A percentile compares a stretch with the other conserved stretches of the same genome.
Evolutionary conservation across 2,113 vertebrate species (phyloP).

Genomic region (Panthera tigris): DNA sequence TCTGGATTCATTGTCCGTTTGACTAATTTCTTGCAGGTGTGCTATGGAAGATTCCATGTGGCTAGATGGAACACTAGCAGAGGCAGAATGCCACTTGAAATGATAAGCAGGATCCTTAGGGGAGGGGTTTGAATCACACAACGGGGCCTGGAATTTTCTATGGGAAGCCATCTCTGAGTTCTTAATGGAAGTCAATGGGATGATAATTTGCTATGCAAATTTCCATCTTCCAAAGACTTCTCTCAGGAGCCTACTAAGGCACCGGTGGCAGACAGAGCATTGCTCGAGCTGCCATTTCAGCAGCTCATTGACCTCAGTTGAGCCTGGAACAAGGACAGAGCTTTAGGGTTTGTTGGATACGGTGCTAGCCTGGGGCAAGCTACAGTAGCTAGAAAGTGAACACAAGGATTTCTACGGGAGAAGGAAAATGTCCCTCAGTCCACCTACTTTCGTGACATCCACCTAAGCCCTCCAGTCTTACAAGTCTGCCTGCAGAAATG

Average conservation of each 20-base stretch:
- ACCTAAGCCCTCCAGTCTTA: neutral
- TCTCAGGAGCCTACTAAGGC: neutral
- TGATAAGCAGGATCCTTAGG: conserved; percentile 17
- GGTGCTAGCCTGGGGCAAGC: too few relatives aligned
- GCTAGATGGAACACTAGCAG: neutral
- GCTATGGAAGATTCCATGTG: neutral
- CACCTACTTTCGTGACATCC: neutral
- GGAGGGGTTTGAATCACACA: neutral
- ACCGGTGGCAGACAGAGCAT: neutral
- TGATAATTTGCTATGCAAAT: conserved; percentile 45
- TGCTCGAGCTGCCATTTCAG: neutral
- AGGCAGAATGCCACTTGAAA: conserved; percentile 33
- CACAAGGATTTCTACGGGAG: neutral
- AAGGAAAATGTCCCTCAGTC: neutral
- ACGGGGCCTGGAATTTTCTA: conserved; percentile 24
- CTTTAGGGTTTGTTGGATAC: neutral
- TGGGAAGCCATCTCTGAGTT: neutral
- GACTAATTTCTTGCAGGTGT: conserved; percentile 65
- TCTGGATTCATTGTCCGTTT: conserved; percentile 44
- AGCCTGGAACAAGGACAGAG: neutral
- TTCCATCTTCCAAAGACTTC: neutral
- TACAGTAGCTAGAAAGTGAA: neutral
- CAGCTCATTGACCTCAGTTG: neutral
- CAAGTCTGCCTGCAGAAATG: neutral
- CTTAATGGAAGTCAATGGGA: conserved; percentile 45